These are phyloP conservation scores for Dermolepida albohirtum DNA, from an alignment of 2,888 invertebrate genomes.

Conservation along the genomic window DNA sequence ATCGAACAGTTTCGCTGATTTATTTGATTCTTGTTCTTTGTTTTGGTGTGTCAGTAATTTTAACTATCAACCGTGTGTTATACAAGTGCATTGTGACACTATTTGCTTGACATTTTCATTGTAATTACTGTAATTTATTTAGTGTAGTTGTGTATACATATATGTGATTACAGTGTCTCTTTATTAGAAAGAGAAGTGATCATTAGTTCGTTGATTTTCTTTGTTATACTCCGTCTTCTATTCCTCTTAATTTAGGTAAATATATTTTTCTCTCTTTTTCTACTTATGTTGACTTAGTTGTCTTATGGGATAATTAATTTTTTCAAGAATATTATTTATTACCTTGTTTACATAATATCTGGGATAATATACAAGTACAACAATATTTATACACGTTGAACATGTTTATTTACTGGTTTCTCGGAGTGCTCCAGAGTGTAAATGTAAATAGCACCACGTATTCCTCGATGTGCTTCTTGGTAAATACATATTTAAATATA, in stretches of 20 bases:
- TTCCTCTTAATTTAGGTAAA: not conserved
- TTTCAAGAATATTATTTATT: too few species aligned
- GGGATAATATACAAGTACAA: too few species aligned
- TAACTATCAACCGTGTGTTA: too few species aligned
- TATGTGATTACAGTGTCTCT: conserved; percentile 24
- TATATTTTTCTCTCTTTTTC: not conserved
- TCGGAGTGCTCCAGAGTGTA: conserved; percentile 3
- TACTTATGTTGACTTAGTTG: not conserved
- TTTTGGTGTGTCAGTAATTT: too few species aligned
- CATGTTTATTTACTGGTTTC: not conserved
- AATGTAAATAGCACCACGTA: conserved; percentile 26
- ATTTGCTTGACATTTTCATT: conserved; percentile 18
- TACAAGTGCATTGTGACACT: conserved; percentile 22
- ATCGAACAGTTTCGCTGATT: conserved; percentile 9
- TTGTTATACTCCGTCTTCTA: conserved; percentile 4
- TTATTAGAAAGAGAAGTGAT: conserved; percentile 23
- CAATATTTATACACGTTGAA: not conserved
- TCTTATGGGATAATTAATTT: not conserved
- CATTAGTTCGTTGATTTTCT: conserved; percentile 10
- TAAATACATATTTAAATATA: too few species aligned
- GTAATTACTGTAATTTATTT: conserved; percentile 29
- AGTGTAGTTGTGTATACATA: conserved; percentile 16
- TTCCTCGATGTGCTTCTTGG: not conserved
- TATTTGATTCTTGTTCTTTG: too few species aligned
- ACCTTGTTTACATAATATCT: too few species aligned